Conservation (phyloP, 2,113 vertebrate genomes). For the Lepus europaeus region DNA sequence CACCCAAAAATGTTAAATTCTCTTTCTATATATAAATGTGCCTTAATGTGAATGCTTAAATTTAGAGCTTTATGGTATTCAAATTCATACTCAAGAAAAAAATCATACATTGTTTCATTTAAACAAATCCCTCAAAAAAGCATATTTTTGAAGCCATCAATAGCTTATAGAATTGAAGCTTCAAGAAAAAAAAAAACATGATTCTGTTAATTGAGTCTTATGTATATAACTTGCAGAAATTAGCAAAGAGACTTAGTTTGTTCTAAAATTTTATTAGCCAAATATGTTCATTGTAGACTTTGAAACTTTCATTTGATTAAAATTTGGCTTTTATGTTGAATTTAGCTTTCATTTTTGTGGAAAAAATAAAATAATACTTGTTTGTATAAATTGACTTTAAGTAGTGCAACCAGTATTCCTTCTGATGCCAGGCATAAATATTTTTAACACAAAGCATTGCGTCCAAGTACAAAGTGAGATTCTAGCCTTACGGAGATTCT, state of each 20-base stretch:
- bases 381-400: conserved; percentile 54
- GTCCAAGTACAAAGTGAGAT: conserved; percentile 22
- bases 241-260: not conserved
- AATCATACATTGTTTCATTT: not conserved
- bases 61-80: not conserved
- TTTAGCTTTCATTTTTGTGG: conserved; percentile 39
- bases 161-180: not conserved
- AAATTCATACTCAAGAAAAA: not conserved
- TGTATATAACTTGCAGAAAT: conserved; percentile 4
- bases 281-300: not conserved
- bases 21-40: not conserved
- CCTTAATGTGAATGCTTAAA: conserved; percentile 21
- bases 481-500: not conserved
- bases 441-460: not conserved
- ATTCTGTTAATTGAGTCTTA: conserved; percentile 24
- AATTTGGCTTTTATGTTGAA: conserved; percentile 33
- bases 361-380: conserved; percentile 27
- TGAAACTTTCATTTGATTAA: conserved; percentile 17
- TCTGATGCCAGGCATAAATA: conserved; percentile 19
- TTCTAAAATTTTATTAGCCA: conserved; percentile 30
- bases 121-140: not conserved
- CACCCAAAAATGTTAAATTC: not conserved
- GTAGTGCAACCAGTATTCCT: not conserved
- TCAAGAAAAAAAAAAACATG: not conserved
- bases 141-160: conserved; percentile 6